Conservation (phyloP, 2,888 invertebrate species). For the Drosophila tanythrix region DNA sequence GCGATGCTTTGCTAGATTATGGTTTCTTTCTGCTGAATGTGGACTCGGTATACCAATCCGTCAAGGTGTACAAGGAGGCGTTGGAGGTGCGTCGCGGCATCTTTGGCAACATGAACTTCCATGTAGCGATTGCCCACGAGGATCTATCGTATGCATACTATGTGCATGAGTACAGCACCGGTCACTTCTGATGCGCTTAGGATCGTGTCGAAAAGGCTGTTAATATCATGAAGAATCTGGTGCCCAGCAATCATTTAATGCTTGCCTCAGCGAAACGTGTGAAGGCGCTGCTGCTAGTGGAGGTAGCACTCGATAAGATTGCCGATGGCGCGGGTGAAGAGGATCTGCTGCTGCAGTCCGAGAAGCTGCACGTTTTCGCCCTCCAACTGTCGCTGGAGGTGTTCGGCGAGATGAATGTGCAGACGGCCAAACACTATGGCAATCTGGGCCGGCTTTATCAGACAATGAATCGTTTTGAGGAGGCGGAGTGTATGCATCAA, state of each 20-base stretch:
- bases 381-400: too few species aligned
- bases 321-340: slow-evolving; percentile 86
- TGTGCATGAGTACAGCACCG: slow-evolving; percentile 95
- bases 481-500: slow-evolving; percentile 96
- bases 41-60: slow-evolving; percentile 93
- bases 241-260: slow-evolving; percentile 93
- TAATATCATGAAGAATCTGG: slow-evolving; percentile 91
- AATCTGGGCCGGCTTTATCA: too few species aligned
- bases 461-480: slow-evolving; percentile 94
- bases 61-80: slow-evolving; percentile 92
- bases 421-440: too few species aligned
- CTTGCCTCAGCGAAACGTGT: slow-evolving; percentile 95
- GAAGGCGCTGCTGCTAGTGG: slow-evolving; percentile 96
- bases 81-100: slow-evolving; percentile 90
- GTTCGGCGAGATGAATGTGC: too few species aligned
- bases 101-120: slow-evolving; percentile 93
- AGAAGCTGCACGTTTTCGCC: slow-evolving; percentile 93
- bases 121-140: slow-evolving; percentile 95
- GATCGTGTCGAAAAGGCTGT: slow-evolving; percentile 94
- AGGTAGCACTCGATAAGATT: slow-evolving; percentile 94
- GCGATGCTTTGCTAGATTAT: slow-evolving; percentile 94
- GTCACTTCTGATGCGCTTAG: slow-evolving; percentile 92
- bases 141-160: slow-evolving; percentile 97
- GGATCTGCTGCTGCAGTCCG: slow-evolving; percentile 91
- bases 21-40: slow-evolving; percentile 96